A percentile compares a stretch with the other conserved stretches of the same genome.
phyloP scores from a whole-genome alignment of 2,113 vertebrate species.

The Thamnophis sirtalis region DNA sequence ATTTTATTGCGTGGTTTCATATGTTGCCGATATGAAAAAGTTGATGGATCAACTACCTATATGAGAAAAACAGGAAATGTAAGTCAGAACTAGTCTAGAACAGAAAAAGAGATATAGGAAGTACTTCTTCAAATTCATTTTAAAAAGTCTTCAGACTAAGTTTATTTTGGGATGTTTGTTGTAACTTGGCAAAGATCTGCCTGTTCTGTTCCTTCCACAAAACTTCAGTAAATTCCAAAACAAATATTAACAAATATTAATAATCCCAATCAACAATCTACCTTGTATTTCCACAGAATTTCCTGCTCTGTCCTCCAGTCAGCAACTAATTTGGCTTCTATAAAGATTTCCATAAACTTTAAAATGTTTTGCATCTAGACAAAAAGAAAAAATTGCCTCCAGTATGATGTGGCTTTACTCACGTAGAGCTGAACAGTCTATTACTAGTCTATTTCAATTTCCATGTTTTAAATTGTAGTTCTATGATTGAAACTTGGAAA shows the following conservation, averaged over 20 bases:
- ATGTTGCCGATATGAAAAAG: neutral
- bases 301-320: constrained; percentile 50
- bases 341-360: constrained; percentile 22
- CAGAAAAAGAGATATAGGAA: neutral
- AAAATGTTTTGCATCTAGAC: constrained; percentile 23
- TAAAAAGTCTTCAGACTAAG: neutral
- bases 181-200: constrained; percentile 37
- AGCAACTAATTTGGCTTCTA: constrained; percentile 5
- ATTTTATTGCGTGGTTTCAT: neutral
- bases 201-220: constrained; percentile 41
- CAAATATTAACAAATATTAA: constrained; percentile 49
- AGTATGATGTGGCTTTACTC: neutral
- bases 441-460: neutral
- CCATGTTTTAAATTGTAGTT: neutral
- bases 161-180: constrained; percentile 57
- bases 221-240: constrained; percentile 55
- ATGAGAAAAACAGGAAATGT: neutral
- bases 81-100: neutral
- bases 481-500: neutral
- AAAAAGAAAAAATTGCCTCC: constrained; percentile 8
- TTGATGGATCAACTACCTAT: neutral
- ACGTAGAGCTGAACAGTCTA: constrained; percentile 11
- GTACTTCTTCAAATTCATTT: neutral
- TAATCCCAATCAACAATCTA: constrained; percentile 54
- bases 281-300: constrained; percentile 54